Percentiles rank a stretch among this genome's conserved stretches.
These are phyloP conservation scores for Willisornis vidua DNA, from an alignment of 2,113 vertebrate species.

Conservation along the genomic window DNA sequence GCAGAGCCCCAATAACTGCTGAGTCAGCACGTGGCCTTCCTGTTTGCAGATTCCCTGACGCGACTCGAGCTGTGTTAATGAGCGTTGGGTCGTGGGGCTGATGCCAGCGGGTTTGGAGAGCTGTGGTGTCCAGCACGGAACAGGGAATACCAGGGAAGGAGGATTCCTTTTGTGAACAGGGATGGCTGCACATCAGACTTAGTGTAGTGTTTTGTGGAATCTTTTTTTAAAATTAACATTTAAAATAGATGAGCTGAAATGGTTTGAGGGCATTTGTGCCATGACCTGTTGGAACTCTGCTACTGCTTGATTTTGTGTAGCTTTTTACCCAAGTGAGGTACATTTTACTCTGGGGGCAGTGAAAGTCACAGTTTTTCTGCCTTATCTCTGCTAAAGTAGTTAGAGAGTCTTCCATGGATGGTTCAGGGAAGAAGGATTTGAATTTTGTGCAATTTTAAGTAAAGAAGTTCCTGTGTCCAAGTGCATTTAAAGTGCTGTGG, in stretches of 20 bases:
- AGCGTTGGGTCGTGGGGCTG: not conserved
- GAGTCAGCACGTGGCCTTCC: constrained; percentile 50
- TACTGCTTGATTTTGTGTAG: not conserved
- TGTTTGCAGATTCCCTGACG: constrained; percentile 12
- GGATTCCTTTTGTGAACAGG: not conserved
- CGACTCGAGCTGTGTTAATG: not conserved
- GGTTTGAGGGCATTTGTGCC: not conserved
- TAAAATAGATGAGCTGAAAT: not conserved
- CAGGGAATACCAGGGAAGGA: not conserved
- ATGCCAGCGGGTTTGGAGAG: constrained; percentile 18
- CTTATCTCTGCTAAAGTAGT: not conserved
- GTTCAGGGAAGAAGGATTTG: not conserved
- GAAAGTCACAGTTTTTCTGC: not conserved
- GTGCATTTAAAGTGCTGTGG: not conserved
- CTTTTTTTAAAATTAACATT: not conserved
- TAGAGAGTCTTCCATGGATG: not conserved
- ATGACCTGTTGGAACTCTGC: not conserved
- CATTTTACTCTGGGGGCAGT: not conserved
- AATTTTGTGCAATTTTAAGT: not conserved
- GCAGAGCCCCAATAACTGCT: constrained; percentile 11
- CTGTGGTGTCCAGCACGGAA: not conserved
- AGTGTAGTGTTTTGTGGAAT: fast-evolving
- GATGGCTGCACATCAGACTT: not conserved
- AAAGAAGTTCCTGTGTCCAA: not conserved
- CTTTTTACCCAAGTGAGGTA: not conserved